Conservation (phyloP, 2,797 vertebrate genomes). For the Phataginus tetradactyla region DNA sequence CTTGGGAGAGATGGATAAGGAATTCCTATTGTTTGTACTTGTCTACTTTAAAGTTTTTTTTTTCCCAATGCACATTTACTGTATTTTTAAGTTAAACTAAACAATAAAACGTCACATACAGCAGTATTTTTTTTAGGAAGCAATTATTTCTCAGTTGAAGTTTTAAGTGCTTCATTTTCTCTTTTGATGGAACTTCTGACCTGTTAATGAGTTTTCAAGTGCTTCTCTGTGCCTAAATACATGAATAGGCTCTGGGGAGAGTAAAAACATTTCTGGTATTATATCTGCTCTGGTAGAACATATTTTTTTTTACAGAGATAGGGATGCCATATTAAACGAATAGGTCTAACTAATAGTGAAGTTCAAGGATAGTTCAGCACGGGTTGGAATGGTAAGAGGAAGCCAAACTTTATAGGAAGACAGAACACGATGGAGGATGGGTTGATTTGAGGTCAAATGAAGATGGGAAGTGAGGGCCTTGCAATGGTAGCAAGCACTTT, state of each 20-base stretch:
- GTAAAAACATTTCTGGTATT: neutral
- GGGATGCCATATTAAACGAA: neutral
- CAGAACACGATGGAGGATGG: neutral
- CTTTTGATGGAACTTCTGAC: neutral
- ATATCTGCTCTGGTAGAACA: neutral
- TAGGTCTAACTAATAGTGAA: neutral
- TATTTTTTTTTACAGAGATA: conserved; percentile 42
- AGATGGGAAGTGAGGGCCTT: neutral
- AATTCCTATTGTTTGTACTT: neutral
- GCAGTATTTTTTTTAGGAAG: neutral
- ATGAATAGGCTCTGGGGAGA: neutral
- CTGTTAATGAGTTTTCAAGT: neutral
- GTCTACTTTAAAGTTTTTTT: neutral
- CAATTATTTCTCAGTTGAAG: neutral
- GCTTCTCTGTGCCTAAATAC: neutral
- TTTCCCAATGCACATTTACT: neutral
- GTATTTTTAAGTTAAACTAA: neutral
- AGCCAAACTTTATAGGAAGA: neutral
- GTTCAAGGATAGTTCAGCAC: neutral
- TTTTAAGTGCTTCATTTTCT: neutral
- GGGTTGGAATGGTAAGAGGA: neutral
- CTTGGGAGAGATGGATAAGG: neutral
- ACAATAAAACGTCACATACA: neutral
- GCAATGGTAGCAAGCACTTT: neutral
- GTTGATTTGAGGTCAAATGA: neutral